These are phyloP conservation scores for Seriola dumerili DNA, from an alignment of 2,113 vertebrate genomes.

Conservation along the genomic window DNA sequence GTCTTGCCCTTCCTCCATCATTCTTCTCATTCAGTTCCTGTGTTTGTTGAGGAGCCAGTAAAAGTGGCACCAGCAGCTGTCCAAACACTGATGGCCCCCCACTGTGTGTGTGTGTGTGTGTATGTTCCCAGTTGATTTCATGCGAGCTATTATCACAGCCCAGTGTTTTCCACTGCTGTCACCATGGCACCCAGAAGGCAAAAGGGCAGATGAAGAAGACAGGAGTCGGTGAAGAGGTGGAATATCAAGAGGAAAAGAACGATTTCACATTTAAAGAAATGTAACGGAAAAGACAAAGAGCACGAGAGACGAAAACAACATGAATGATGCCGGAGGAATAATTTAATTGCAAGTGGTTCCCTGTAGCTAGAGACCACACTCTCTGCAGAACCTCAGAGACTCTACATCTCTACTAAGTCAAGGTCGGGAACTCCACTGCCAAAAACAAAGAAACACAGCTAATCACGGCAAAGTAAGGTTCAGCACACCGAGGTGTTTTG, in stretches of 20 bases:
- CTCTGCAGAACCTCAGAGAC: background rate
- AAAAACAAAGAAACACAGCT: background rate
- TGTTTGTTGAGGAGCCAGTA: constrained; percentile 81
- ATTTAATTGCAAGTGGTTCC: background rate
- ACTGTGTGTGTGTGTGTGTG: constrained; percentile 34
- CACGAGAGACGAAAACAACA: background rate
- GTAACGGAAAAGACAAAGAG: background rate
- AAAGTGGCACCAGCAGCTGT: constrained; percentile 83
- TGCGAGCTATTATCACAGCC: constrained; percentile 49
- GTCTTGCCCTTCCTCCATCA: constrained; percentile 47
- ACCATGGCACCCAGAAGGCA: constrained; percentile 54
- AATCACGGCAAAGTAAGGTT: too few relatives aligned
- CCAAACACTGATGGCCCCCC: constrained; percentile 78
- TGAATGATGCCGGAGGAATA: background rate
- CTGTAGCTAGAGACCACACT: background rate
- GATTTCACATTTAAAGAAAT: background rate
- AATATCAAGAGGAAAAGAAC: background rate
- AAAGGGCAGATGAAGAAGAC: constrained; percentile 10
- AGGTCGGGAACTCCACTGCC: background rate
- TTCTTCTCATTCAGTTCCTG: constrained; percentile 56
- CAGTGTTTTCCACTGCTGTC: constrained; percentile 51
- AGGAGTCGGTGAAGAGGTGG: background rate
- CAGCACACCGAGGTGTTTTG: background rate
- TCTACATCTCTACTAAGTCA: background rate
- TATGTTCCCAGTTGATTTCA: constrained; percentile 53